Evolutionary conservation across 2,888 invertebrate genomes (phyloP).

Genomic region (Drosophila barbarae): DNA sequence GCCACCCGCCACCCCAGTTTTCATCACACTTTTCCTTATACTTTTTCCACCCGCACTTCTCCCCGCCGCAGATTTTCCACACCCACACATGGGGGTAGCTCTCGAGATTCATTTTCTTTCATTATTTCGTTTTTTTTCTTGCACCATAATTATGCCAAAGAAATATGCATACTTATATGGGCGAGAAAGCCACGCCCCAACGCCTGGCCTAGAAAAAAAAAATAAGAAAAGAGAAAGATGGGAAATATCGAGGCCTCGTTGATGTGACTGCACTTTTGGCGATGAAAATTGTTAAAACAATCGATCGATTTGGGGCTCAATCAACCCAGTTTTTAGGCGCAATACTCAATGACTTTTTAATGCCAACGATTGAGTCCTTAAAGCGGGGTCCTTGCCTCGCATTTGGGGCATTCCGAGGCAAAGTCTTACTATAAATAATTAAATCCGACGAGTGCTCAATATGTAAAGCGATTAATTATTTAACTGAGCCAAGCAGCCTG

Average conservation of each 20-base stretch:
- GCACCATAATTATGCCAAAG: conserved; percentile 31
- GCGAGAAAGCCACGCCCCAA: conserved; percentile 12
- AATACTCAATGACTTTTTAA: conserved; percentile 18
- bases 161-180: conserved; percentile 9
- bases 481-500: conserved; percentile 10
- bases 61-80: neutral
- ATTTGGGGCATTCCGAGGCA: conserved; percentile 7
- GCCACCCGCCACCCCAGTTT: neutral
- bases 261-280: conserved; percentile 23
- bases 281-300: conserved; percentile 25
- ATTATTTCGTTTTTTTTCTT: conserved; percentile 13
- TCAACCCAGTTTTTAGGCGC: conserved; percentile 22
- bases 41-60: neutral
- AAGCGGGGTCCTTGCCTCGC: conserved; percentile 10
- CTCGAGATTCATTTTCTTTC: conserved; percentile 29
- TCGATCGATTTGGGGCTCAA: conserved; percentile 20
- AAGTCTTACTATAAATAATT: conserved; percentile 23
- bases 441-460: conserved; percentile 7
- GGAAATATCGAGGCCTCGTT: conserved; percentile 1
- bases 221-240: neutral
- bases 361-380: conserved; percentile 18
- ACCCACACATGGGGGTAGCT: conserved; percentile 26
- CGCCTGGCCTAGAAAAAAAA: conserved; percentile 11
- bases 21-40: neutral
- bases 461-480: conserved; percentile 29